Evolutionary conservation across 2,888 invertebrate species (phyloP), one percentile per base, ranked within the genome.

Genomic region (Lepidochrysops patricia): DNA sequence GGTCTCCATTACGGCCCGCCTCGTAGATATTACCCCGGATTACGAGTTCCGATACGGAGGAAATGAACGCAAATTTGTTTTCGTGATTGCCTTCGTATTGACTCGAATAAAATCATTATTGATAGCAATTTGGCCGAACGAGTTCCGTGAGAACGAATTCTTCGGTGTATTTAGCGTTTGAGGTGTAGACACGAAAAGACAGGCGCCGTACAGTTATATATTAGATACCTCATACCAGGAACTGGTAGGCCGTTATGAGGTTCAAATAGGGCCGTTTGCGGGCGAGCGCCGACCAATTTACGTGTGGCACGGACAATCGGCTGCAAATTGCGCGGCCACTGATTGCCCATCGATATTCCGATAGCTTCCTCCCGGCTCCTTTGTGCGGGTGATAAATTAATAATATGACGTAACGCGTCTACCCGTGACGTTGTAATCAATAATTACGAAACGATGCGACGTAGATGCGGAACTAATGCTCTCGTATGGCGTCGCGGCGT

Each of bases 41-140:
- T 76, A 64, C 67, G 65, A 77, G 79, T 79, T 79, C 73, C 77
- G 72, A 79, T 74, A 72, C 78, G 81, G 76, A 82, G 86, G 87
- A 87, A 87, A 87, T 88, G 83, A 84, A 84, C 82, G 79, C 82
- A 87, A 88, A 88, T 89, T 88, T 88, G 88, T 88, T 87, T 86
- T 84, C 83, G 79, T 87, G 86, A 88, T 88, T 87, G 85, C 79
- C 79, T 82, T 77, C 75, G 77, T 84, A 86, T 84, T 81, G 84
- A 79, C 80, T 82, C 79, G 79, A 77, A 84, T 82, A 79, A 80
- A 79, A 83, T 82, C 83, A 79, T 78, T 84, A 84, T 87, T 80
- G 82, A 82, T 83, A 82, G 82, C 73, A 82, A 82, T 84, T 83
- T 79, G 78, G 80, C 79, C 76, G 12, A 48, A 49, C 12, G 19